Percentiles rank a stretch among this genome's conserved stretches.
Conservation (phyloP, 2,888 invertebrate species). For the Dorcus hopei region DNA sequence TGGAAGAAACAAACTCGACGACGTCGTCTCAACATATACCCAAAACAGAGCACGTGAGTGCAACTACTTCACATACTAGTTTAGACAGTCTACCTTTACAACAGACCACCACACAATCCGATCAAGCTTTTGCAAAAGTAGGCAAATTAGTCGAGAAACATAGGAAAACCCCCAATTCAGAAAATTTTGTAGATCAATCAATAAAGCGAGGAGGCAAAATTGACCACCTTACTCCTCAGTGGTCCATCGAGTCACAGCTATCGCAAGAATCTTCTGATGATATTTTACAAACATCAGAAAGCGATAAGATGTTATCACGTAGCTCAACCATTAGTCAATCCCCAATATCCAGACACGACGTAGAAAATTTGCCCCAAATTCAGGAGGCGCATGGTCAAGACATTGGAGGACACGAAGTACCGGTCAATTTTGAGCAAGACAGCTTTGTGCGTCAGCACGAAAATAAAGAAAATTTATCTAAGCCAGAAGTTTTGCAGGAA, state of each 20-base stretch:
- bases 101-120: slow-evolving; percentile 18
- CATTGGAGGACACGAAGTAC: not conserved
- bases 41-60: slow-evolving; percentile 18
- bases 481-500: not conserved
- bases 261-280: slow-evolving; percentile 66
- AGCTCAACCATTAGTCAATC: slow-evolving; percentile 48
- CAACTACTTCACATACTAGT: slow-evolving; percentile 8
- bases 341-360: slow-evolving; percentile 33
- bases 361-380: slow-evolving; percentile 1
- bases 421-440: not conserved
- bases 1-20: slow-evolving; percentile 49
- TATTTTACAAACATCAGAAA: slow-evolving; percentile 58
- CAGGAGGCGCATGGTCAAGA: not conserved
- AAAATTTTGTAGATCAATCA: not conserved
- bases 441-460: slow-evolving; percentile 7
- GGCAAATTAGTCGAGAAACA: slow-evolving; percentile 33
- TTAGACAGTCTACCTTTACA: slow-evolving; percentile 9
- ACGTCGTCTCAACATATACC: slow-evolving; percentile 28
- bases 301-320: slow-evolving; percentile 59
- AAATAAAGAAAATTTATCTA: slow-evolving; percentile 21
- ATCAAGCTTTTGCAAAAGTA: slow-evolving; percentile 52
- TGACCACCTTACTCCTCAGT: slow-evolving; percentile 54
- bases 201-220: slow-evolving; percentile 34
- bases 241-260: slow-evolving; percentile 66
- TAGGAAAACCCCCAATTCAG: not conserved